Evolutionary conservation across 2,113 vertebrate species (phyloP).

Genomic region (Aspiorhynchus laticeps): DNA sequence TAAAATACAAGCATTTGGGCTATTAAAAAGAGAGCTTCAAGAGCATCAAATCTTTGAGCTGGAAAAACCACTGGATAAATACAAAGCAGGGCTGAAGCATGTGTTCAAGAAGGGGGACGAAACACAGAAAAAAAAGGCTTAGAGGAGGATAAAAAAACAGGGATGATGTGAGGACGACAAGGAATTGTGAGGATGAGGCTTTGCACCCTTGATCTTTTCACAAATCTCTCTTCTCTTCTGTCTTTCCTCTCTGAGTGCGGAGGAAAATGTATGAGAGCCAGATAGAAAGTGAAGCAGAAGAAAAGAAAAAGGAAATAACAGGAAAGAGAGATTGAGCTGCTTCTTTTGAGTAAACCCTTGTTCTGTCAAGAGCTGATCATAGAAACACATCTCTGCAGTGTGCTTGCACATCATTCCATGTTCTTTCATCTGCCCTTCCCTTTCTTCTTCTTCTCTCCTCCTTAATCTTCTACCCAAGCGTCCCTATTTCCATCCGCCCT

Average conservation of each 20-base stretch:
- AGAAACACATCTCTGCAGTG: background rate
- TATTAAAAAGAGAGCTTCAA: slow-evolving; percentile 1
- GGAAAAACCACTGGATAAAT: background rate
- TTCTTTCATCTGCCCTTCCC: slow-evolving; percentile 39
- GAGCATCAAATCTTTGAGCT: slow-evolving; percentile 1
- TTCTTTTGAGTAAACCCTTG: background rate
- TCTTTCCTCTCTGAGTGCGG: background rate
- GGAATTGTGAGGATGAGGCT: slow-evolving; percentile 12
- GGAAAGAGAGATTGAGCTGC: background rate
- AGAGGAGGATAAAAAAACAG: background rate
- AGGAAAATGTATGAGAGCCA: background rate
- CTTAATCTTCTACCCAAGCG: background rate
- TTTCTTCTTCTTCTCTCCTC: slow-evolving; percentile 43
- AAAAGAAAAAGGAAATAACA: background rate
- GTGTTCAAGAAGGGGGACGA: background rate
- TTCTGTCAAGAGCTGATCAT: background rate
- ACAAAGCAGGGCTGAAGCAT: slow-evolving; percentile 12
- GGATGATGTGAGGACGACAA: background rate
- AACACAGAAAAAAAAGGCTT: background rate
- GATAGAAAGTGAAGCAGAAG: background rate
- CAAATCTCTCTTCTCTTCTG: slow-evolving; percentile 37
- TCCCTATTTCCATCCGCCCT: background rate
- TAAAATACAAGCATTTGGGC: background rate
- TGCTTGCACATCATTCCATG: background rate
- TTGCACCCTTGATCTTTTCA: slow-evolving; percentile 14